Evolutionary conservation across 2,888 invertebrate genomes (phyloP).

Genomic region (Quadriops clusia): DNA sequence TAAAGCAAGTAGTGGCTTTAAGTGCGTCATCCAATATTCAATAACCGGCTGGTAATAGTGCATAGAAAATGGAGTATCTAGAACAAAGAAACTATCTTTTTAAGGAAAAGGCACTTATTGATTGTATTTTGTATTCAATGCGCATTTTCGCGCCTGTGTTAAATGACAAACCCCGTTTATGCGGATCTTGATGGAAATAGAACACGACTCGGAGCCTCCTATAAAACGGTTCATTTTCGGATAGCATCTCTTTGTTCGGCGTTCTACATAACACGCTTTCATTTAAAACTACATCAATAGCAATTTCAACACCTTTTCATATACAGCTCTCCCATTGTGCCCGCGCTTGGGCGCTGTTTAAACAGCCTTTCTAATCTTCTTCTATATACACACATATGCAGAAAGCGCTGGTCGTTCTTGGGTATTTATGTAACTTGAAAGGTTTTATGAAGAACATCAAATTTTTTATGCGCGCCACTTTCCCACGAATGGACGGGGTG

Average conservation of each 20-base stretch:
- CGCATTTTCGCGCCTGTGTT: too few species aligned
- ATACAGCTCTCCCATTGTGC: constrained; percentile 4
- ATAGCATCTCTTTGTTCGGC: constrained; percentile 25
- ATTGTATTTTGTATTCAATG: too few species aligned
- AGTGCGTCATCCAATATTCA: too few species aligned
- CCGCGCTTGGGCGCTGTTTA: constrained; percentile 1
- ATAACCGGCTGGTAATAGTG: too few species aligned
- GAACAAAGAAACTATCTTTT: too few species aligned
- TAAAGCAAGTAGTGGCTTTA: too few species aligned
- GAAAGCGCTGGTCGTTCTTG: too few species aligned
- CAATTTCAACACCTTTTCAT: constrained; percentile 30
- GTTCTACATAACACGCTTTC: constrained; percentile 22
- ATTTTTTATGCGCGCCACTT: background rate
- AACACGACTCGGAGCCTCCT: constrained; percentile 17
- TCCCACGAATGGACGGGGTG: constrained; percentile 1
- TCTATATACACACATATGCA: constrained; percentile 5
- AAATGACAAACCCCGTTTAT: too few species aligned
- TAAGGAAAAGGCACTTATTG: too few species aligned
- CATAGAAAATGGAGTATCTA: too few species aligned
- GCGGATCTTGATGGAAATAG: constrained; percentile 16
- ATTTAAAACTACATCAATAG: constrained; percentile 27
- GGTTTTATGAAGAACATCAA: background rate
- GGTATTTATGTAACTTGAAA: too few species aligned
- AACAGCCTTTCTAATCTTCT: constrained; percentile 2
- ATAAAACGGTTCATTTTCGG: constrained; percentile 25